phyloP scores from a whole-genome alignment of 1,140 invertebrate genomes.

The Calephelis virginiensis region DNA sequence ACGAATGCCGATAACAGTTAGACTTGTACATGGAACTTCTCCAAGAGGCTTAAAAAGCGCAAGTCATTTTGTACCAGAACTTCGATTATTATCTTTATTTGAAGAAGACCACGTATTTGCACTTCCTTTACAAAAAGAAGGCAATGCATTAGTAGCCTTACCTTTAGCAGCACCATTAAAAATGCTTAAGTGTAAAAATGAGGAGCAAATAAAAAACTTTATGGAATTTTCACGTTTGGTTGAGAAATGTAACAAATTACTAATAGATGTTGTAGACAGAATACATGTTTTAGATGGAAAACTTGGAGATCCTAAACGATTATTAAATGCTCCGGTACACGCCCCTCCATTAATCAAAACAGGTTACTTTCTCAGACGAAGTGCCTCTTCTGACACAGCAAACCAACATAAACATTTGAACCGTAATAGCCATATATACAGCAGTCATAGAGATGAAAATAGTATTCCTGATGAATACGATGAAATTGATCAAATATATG shows the following conservation, averaged over 20 bases:
- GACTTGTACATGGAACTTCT: slow-evolving; percentile 92
- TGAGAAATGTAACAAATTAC: slow-evolving; percentile 87
- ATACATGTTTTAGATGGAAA: slow-evolving; percentile 89
- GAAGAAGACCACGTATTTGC: slow-evolving; percentile 93
- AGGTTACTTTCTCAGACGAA: slow-evolving; percentile 83
- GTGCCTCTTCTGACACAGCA: slow-evolving; percentile 85
- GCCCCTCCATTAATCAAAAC: slow-evolving; percentile 77
- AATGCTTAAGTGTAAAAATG: slow-evolving; percentile 90
- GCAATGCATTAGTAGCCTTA: slow-evolving; percentile 87
- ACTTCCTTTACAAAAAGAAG: slow-evolving; percentile 88
- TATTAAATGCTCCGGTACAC: slow-evolving; percentile 71
- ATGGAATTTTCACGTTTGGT: slow-evolving; percentile 89
- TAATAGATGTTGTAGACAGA: slow-evolving; percentile 90
- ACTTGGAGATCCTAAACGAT: slow-evolving; percentile 82
- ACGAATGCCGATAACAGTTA: slow-evolving; percentile 92
- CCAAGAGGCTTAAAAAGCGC: slow-evolving; percentile 88
- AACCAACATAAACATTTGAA: slow-evolving; percentile 78
- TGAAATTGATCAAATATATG: slow-evolving; percentile 98
- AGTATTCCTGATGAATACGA: slow-evolving; percentile 91
- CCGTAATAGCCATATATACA: slow-evolving; percentile 73
- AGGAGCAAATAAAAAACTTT: slow-evolving; percentile 87
- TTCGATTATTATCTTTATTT: slow-evolving; percentile 90
- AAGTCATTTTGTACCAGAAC: slow-evolving; percentile 89
- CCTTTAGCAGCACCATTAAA: slow-evolving; percentile 92
- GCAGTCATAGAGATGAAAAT: slow-evolving; percentile 73